Base-by-base conservation (phyloP, 2,888 invertebrate species). In the Parelbella ahira region DNA sequence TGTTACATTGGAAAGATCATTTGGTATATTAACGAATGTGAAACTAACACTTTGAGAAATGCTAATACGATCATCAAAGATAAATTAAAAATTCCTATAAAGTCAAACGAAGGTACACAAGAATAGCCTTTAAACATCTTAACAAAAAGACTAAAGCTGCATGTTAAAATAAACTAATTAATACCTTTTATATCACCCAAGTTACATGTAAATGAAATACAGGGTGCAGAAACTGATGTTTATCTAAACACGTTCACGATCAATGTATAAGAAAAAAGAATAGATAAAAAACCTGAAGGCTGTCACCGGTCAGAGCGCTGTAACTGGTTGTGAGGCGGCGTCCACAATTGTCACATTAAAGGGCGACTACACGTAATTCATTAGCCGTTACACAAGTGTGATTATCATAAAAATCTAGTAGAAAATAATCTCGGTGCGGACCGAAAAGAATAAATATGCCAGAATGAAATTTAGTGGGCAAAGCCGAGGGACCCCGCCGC, bases 361-460 rank as follows among this genome's bases (percentile, higher is more conserved):
- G 49, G 21, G 51, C 57, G 55, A 49, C 57, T 56, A 57, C 63
- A 63, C 56, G 72, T 79, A 75, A 80, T 82, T 84, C 83, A 83
- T 82, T 84, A 81, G 73, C 62, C 68, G 65, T 75, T 76, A 73
- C 66, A 69, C 64, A 62, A 50, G 54, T 52, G 48, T 64, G 78
- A 82, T 82, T 82, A 83, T 61, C 80, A 83, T 82, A 82, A 83
- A 82, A 77, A 51, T 68, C 77, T 82, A 82, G 78, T 81, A 77
- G 83, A 81, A 79, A 81, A 83, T 83, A 80, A 83, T 82, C 77
- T 72, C 48, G 54, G 63, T 49, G 49, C 63, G 61, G 59, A 38
- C 50, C 55, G 60, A 60, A 54, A 64, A 59, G 62, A 76, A 86
- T 86, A 86, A 83, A 86, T 79, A 83, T 82, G 84, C 82, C 83